Evolutionary conservation across 2,797 vertebrate species (phyloP), one percentile per base, ranked within the genome.

Genomic region (Babyrousa celebensis): DNA sequence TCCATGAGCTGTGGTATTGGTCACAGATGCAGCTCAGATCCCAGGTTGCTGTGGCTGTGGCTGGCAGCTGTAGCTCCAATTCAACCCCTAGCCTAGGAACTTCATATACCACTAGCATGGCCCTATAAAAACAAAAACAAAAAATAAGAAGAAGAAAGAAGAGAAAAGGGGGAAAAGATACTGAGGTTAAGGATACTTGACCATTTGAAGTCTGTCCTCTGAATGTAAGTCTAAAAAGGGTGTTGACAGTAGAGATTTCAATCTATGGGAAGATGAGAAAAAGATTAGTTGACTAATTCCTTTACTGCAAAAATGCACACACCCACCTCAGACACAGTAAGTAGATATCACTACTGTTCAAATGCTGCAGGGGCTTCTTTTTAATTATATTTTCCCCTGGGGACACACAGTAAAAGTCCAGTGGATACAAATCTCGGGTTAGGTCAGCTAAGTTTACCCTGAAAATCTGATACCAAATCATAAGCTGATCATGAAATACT

Each of bases 181-280:
- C 18, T 27, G 14, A 48, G 25, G 27, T 9, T 27, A 65, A 21
- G 5, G 65, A 70, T 98, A 98, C 98, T 98, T 99, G 99, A 99
- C 99, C 85, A 99, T 98, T 60, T 99, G 98, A 97, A 99, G 98
- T 63, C 99, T 99, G 98, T 99, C 99, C 89, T 99, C 99, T 85
- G 99, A 99, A 98, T 99, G 99, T 80, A 99, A 99, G 98, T 99
- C 99, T 90, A 99, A 98, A 98, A 99, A 99, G 58, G 99, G 99
- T 98, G 99, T 99, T 94, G 99, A 99, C 89, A 99, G 98, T 20
- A 99, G 99, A 15, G 99, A 99, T 97, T 99, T 99, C 91, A 99
- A 99, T 98, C 99, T 99, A 95, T 79, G 74, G 96, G 86, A 92
- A 98, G 96, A 98, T 9, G 92, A 89, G 29, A 90, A 67, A 92